Base-by-base conservation (phyloP, 2,113 vertebrate genomes). In the Promerops cafer region DNA sequence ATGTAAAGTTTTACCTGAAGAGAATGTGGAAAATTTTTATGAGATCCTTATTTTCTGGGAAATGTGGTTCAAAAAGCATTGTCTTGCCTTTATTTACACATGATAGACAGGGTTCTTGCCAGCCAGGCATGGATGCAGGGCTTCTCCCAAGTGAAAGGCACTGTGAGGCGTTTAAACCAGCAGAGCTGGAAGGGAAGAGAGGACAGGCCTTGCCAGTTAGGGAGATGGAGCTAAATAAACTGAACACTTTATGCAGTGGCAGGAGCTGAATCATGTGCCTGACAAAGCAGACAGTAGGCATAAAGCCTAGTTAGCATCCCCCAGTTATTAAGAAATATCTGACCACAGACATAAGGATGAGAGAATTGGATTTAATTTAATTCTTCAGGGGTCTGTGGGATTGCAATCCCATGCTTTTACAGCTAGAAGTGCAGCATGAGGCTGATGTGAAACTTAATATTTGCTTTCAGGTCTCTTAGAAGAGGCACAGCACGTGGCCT, bases 401-500 rank as follows among this genome's bases (percentile, higher is more conserved):
- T 49, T 75, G n/a, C 31, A 76, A 13, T 45, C 44, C 12, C 1
- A 1, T 78, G 64, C 13, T 86, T 88, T 87, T 65, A 42, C 45
- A 40, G 16, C 16, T 69, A 33, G 30, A 57, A 39, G 30, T 26
- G 22, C 16, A 83, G 24, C 40, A 10, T 1, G 8, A 83, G 44
- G 28, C 47, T 78, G 37, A 42, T 49, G 53, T 37, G 68, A 80
- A 85, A 59, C 27, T 37, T 56, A 16, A 2, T 23, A 45, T 65
- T 84, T 69, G 24, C 40, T 80, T 74, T 31, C 19, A 3, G 27
- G 42, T 35, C 40, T 45, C 42, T 66, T 17, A 40, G 45, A 44
- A 82, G 69, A 0, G 0, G 9, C 5, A 10, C 5, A n/a, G 28
- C 35, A n/a, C 21, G 13, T 9, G 4, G 15, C 37, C 57, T 60